phyloP scores from a whole-genome alignment of 92 coral and sea anemone species.

The Epizoanthus ramosus region DNA sequence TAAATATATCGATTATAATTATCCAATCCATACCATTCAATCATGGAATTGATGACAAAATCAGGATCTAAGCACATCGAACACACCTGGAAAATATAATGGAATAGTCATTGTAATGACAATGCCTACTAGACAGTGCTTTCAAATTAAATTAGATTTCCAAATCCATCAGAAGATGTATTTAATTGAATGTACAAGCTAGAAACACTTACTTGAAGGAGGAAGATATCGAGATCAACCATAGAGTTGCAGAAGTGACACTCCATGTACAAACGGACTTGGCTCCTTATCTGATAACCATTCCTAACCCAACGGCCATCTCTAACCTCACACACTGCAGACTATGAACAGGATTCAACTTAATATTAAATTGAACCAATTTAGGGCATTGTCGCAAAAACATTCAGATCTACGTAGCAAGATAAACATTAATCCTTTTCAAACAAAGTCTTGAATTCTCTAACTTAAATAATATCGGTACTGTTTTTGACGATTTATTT shows the following conservation, averaged over 20 bases:
- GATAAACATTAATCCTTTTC: no score
- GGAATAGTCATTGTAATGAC: background rate
- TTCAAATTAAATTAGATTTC: background rate
- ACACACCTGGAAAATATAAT: conserved; percentile 69
- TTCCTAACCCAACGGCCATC: conserved; percentile 95
- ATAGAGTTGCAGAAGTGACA: conserved; percentile 97
- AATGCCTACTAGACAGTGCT: background rate
- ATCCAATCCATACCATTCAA: conserved; percentile 74
- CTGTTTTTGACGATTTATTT: no score
- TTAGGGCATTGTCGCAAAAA: no score
- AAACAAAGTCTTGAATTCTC: no score
- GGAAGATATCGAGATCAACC: conserved; percentile 92
- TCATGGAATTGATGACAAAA: conserved; percentile 67
- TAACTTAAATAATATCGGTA: no score
- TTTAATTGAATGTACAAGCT: background rate
- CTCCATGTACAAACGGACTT: conserved; percentile 84
- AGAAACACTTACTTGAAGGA: conserved; percentile 77
- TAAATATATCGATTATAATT: no score
- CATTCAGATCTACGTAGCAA: no score
- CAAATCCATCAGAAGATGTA: background rate
- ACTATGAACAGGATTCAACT: conserved; percentile 44
- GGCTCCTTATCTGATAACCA: conserved; percentile 92
- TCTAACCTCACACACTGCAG: conserved; percentile 92
- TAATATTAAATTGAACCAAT: background rate
- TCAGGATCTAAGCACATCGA: conserved; percentile 96